Percentiles rank a stretch among this genome's conserved stretches.
These are phyloP conservation scores for Drosophila affinis DNA, from an alignment of 2,888 invertebrate genomes.

Conservation along the genomic window DNA sequence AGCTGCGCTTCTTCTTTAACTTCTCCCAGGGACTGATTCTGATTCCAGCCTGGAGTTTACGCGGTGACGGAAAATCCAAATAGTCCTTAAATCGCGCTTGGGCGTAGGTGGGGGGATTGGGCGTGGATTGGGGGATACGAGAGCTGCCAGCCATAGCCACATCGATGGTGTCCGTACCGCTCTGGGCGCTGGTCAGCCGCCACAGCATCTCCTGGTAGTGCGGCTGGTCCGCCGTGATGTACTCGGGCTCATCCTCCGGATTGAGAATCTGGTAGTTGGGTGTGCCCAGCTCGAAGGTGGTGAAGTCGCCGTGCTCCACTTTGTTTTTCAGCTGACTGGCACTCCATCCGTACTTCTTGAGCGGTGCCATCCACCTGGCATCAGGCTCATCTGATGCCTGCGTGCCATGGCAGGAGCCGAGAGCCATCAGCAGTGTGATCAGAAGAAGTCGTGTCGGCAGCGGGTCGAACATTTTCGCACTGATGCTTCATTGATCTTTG, in stretches of 20 bases:
- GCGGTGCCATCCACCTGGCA: slow-evolving; percentile 47
- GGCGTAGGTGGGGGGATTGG: background rate
- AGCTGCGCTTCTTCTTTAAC: slow-evolving; percentile 57
- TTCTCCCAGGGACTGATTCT: slow-evolving; percentile 47
- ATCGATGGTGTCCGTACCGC: slow-evolving; percentile 55
- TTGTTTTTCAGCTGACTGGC: slow-evolving; percentile 61
- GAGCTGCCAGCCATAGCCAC: slow-evolving; percentile 30
- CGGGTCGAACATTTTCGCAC: slow-evolving; percentile 62
- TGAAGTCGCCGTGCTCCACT: slow-evolving; percentile 70
- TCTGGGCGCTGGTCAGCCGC: slow-evolving; percentile 49
- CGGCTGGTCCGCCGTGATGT: slow-evolving; percentile 77
- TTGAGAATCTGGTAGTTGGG: slow-evolving; percentile 76
- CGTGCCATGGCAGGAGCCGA: slow-evolving; percentile 10
- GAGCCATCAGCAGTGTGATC: slow-evolving; percentile 31
- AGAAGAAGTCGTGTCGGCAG: slow-evolving; percentile 45
- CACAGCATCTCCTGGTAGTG: slow-evolving; percentile 66
- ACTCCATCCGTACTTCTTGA: slow-evolving; percentile 53
- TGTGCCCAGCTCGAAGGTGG: slow-evolving; percentile 75
- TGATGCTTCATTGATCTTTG: slow-evolving; percentile 52
- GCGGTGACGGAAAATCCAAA: background rate
- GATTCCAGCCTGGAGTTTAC: background rate
- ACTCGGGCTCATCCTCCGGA: slow-evolving; percentile 76
- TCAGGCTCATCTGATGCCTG: background rate
- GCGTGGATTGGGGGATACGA: background rate
- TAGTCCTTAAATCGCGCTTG: background rate